These are phyloP conservation scores for Escarpia spicata DNA, from an alignment of 2,888 invertebrate species.

Conservation along the genomic window DNA sequence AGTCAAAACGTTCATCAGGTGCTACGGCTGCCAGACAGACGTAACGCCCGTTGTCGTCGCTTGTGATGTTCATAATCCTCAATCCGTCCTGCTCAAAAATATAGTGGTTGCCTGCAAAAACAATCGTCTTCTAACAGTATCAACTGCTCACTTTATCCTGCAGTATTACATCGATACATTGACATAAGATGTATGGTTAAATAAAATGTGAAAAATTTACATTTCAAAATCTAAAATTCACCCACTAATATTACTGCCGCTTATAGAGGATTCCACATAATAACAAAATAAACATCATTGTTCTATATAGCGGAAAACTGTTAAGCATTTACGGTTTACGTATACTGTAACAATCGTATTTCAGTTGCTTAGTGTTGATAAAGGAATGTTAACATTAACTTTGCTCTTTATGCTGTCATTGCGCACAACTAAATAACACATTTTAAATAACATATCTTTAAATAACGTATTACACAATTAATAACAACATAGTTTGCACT, in stretches of 20 bases:
- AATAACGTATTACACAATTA: too few species aligned
- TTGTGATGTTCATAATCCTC: constrained; percentile 42
- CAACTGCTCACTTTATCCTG: too few species aligned
- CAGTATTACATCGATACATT: too few species aligned
- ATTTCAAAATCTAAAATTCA: neutral
- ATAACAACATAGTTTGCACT: too few species aligned
- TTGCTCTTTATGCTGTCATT: neutral
- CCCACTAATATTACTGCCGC: neutral
- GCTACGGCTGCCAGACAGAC: constrained; percentile 42
- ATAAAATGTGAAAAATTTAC: too few species aligned
- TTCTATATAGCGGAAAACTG: neutral
- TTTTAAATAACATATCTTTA: too few species aligned
- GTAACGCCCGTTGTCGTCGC: constrained; percentile 46
- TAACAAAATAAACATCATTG: too few species aligned
- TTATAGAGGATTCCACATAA: neutral
- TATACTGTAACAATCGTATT: too few species aligned
- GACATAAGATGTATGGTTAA: too few species aligned
- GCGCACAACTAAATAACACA: neutral
- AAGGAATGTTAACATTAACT: too few species aligned
- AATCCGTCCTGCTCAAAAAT: constrained; percentile 39
- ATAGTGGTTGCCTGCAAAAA: constrained; percentile 36
- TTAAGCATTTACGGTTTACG: too few species aligned
- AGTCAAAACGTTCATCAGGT: constrained; percentile 34
- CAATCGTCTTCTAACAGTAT: neutral
- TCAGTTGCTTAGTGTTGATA: neutral